phyloP scores from a whole-genome alignment of 1,140 invertebrate genomes.

The Palaemon carinicauda region DNA sequence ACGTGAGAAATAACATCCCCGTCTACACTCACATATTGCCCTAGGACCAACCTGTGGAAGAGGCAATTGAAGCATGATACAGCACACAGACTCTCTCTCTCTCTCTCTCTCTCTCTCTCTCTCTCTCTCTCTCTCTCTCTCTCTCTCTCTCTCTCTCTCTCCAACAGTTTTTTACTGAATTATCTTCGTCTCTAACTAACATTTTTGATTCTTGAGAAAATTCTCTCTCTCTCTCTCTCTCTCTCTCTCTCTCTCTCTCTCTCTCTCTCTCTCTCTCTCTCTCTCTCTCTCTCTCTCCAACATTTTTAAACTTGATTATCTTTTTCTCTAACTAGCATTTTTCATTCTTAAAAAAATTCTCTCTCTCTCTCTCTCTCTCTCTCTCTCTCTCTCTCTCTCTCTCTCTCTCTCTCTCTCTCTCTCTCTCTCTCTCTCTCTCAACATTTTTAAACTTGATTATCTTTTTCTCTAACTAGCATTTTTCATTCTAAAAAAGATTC shows the following conservation, averaged over 20 bases:
- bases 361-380: no score
- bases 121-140: not conserved
- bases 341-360: no score
- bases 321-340: no score
- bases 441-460: not conserved
- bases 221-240: not conserved
- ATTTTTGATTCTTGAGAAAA: no score
- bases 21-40: slow-evolving; percentile 84
- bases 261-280: not conserved
- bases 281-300: not conserved
- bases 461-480: not conserved
- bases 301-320: no score
- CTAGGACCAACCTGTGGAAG: slow-evolving; percentile 77
- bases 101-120: not conserved
- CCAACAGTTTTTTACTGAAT: not conserved
- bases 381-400: not conserved
- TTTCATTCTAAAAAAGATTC: no score
- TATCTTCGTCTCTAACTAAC: not conserved
- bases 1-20: slow-evolving; percentile 94
- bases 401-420: not conserved
- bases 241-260: not conserved
- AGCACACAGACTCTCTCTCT: no score
- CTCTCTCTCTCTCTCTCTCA: not conserved
- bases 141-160: not conserved
- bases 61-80: not conserved